These are phyloP conservation scores for Megaustenia siamemsis DNA, from an alignment of 2,888 invertebrate species.

Conservation along the genomic window DNA sequence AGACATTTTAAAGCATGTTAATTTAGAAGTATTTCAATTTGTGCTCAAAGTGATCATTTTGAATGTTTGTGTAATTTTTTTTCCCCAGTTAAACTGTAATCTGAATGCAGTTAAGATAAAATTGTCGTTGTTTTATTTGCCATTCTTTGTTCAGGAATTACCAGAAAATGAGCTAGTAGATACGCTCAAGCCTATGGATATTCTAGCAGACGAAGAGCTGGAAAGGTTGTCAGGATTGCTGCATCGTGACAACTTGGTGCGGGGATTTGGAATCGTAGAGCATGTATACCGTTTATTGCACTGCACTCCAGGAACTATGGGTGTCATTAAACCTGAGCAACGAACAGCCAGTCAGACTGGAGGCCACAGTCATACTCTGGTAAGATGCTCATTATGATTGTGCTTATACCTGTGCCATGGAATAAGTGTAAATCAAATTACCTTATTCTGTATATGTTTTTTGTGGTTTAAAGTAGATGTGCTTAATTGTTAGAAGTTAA, in stretches of 20 bases:
- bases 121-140: too few species aligned
- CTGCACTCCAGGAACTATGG: conserved; percentile 78
- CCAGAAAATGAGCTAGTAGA: conserved; percentile 71
- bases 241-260: conserved; percentile 79
- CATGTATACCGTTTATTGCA: conserved; percentile 79
- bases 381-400: conserved; percentile 14
- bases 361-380: conserved; percentile 48
- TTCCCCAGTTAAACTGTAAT: too few species aligned
- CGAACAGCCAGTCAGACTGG: conserved; percentile 54
- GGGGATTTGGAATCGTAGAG: conserved; percentile 79
- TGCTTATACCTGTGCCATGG: not conserved
- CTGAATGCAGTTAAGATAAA: too few species aligned
- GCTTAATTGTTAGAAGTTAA: not conserved
- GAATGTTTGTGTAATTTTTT: too few species aligned
- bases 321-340: conserved; percentile 69
- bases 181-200: conserved; percentile 77
- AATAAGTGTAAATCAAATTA: too few species aligned
- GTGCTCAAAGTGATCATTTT: too few species aligned
- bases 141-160: conserved; percentile 17
- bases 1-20: too few species aligned
- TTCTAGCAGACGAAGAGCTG: conserved; percentile 79
- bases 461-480: not conserved
- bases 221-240: conserved; percentile 78
- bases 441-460: too few species aligned
- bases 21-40: too few species aligned